A percentile compares a stretch with the other conserved stretches of the same genome.
These are phyloP conservation scores for Oenanthe oenanthe DNA, from an alignment of 2,113 vertebrate species.

Conservation along the genomic window DNA sequence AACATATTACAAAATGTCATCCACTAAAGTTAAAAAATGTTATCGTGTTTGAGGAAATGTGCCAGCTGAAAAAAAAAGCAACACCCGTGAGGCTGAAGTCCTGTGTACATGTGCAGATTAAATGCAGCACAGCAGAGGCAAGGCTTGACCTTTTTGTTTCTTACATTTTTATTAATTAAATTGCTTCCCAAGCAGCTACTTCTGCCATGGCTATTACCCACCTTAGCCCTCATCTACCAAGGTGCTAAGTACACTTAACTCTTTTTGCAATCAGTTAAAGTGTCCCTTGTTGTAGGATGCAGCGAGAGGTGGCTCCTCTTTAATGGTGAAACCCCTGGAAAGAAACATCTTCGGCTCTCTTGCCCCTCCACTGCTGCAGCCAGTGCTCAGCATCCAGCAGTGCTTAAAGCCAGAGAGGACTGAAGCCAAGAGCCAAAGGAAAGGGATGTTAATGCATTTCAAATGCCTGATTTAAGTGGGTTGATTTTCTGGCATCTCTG, in stretches of 20 bases:
- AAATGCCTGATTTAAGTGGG: not conserved
- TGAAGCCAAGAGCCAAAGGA: not conserved
- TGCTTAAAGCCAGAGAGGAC: not conserved
- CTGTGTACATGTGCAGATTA: not conserved
- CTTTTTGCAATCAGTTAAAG: not conserved
- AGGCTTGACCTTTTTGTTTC: constrained; percentile 37
- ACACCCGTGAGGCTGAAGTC: not conserved
- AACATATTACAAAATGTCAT: constrained; percentile 65
- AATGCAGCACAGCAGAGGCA: constrained; percentile 18
- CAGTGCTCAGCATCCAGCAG: not conserved
- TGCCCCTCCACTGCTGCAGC: not conserved
- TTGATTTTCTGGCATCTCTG: not conserved
- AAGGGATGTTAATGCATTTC: not conserved
- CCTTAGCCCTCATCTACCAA: not conserved
- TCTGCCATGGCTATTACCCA: not conserved
- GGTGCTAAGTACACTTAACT: not conserved
- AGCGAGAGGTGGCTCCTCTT: not conserved
- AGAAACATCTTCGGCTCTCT: not conserved
- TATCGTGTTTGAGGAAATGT: not conserved
- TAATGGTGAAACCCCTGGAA: not conserved
- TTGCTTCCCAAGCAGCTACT: constrained; percentile 27
- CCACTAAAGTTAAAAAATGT: constrained; percentile 36
- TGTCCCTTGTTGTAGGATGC: not conserved
- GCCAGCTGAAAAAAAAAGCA: not conserved
- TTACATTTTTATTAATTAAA: constrained; percentile 29